Evolutionary conservation across 2,797 vertebrate genomes (phyloP).

Genomic region (Rhodeus uyekii): DNA sequence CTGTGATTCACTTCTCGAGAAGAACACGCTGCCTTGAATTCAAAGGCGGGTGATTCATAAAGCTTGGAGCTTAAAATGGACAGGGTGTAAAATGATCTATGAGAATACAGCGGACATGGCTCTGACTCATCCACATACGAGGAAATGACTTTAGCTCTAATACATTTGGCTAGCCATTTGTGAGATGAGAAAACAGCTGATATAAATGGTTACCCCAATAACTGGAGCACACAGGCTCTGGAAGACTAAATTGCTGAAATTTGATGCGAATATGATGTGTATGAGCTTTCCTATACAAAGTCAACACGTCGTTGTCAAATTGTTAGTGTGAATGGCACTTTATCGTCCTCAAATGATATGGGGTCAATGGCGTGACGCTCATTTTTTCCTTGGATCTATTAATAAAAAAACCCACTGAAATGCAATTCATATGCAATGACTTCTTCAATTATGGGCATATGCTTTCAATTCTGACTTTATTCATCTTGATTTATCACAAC

Average conservation of each 20-base stretch:
- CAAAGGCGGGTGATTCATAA: slow-evolving; percentile 16
- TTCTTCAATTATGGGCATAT: background rate
- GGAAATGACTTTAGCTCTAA: background rate
- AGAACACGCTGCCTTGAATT: background rate
- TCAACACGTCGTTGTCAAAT: background rate
- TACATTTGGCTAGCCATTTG: slow-evolving; percentile 4
- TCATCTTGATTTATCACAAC: background rate
- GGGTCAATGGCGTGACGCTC: background rate
- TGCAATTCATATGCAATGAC: background rate
- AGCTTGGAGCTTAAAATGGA: slow-evolving; percentile 21
- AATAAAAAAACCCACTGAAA: background rate
- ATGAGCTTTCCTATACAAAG: background rate
- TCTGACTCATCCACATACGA: slow-evolving; percentile 23
- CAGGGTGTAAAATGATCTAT: slow-evolving; percentile 26
- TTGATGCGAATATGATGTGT: background rate
- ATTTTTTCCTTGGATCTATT: background rate
- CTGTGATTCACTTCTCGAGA: slow-evolving; percentile 4
- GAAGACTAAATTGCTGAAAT: background rate
- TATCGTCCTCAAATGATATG: background rate
- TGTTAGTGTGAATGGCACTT: background rate
- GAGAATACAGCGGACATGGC: background rate
- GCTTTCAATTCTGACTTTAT: background rate
- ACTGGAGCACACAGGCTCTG: background rate
- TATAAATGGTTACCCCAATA: background rate
- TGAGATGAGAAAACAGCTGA: slow-evolving; percentile 4